A percentile compares a stretch with the other conserved stretches of the same genome.
Evolutionary conservation across 2,797 vertebrate genomes (phyloP).

Genomic region (Chiloscyllium punctatum): DNA sequence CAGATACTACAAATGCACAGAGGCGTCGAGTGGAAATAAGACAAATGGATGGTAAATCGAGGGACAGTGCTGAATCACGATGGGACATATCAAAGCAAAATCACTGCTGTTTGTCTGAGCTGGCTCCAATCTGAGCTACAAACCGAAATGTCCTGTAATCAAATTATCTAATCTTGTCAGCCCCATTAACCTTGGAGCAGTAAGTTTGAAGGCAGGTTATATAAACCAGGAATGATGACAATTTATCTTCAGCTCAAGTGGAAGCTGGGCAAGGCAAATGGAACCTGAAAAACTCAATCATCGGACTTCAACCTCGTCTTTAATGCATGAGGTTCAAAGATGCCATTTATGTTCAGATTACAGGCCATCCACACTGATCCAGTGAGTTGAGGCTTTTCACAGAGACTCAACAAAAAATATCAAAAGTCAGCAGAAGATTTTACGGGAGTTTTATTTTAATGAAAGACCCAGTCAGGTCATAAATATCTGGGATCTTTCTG

Average conservation of each 20-base stretch:
- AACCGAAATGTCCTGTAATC: background rate
- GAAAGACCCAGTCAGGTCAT: background rate
- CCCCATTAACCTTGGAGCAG: background rate
- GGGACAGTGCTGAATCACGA: background rate
- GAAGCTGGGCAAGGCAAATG: background rate
- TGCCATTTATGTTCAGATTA: constrained; percentile 11
- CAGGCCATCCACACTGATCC: background rate
- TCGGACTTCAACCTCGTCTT: background rate
- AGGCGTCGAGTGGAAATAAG: background rate
- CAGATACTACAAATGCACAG: no score
- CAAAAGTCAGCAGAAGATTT: background rate
- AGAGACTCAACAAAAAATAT: background rate
- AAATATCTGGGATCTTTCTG: background rate
- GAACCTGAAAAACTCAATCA: constrained; percentile 3
- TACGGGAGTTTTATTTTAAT: background rate
- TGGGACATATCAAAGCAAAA: no score
- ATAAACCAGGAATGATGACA: background rate
- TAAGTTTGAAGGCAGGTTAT: constrained; percentile 1
- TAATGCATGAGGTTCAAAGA: constrained; percentile 9
- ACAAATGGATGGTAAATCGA: background rate
- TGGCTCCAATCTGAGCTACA: background rate
- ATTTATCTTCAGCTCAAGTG: background rate
- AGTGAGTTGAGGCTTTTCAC: background rate
- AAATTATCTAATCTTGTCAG: background rate
- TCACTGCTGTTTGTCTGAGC: background rate